phyloP scores from a whole-genome alignment of 2,888 invertebrate species.

The Polymixis flavicincta region DNA sequence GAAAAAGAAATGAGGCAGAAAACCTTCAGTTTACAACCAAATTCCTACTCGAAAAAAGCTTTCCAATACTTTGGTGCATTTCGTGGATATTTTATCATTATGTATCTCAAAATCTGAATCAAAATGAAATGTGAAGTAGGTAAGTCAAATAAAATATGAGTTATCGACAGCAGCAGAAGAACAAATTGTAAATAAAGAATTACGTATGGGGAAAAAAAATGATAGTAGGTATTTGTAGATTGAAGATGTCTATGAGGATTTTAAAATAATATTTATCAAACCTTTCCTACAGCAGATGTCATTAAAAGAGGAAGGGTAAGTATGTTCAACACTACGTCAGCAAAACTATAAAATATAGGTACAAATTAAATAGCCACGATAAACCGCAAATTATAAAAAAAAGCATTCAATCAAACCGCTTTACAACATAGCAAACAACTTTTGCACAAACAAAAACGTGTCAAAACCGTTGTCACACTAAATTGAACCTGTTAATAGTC shows the following conservation, averaged over 20 bases:
- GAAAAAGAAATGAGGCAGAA: not conserved
- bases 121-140: not conserved
- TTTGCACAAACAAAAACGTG: constrained; percentile 24
- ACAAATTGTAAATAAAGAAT: not conserved
- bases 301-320: not conserved
- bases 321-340: not conserved
- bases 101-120: no score
- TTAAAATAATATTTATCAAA: no score
- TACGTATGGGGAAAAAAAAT: not conserved
- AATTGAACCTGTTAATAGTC: constrained; percentile 51
- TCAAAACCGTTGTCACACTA: constrained; percentile 38
- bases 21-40: no score
- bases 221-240: not conserved
- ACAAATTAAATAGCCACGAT: not conserved
- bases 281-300: not conserved
- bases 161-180: not conserved
- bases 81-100: no score
- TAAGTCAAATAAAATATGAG: not conserved
- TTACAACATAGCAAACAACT: constrained; percentile 12
- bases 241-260: not conserved
- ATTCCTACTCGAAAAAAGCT: no score
- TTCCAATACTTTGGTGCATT: no score
- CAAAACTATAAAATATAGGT: not conserved
- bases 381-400: not conserved
- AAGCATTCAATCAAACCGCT: not conserved